These are phyloP conservation scores for Wasmannia auropunctata DNA, from an alignment of 1,140 invertebrate species.

Conservation along the genomic window DNA sequence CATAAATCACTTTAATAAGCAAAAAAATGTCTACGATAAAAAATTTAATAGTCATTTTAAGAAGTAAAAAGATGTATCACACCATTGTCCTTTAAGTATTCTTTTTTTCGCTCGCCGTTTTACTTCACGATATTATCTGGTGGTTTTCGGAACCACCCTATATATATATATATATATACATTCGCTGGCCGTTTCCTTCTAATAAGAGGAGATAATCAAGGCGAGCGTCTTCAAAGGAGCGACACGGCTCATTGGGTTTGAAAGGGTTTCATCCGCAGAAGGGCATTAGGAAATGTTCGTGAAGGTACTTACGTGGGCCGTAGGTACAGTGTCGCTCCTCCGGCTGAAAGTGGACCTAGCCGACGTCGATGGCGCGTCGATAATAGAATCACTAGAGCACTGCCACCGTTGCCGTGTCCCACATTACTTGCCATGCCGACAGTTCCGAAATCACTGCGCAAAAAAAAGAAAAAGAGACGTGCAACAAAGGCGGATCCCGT, in stretches of 20 bases:
- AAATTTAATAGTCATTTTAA: neutral
- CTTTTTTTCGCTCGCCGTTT: neutral
- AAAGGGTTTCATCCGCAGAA: neutral
- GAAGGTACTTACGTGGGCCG: slow-evolving; percentile 44
- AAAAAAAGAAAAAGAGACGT: slow-evolving; percentile 16
- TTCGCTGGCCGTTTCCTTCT: neutral
- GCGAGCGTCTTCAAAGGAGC: neutral
- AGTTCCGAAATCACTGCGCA: slow-evolving; percentile 62
- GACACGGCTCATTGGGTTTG: neutral
- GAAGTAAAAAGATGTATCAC: neutral
- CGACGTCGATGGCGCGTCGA: slow-evolving; percentile 59
- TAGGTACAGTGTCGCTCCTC: slow-evolving; percentile 50
- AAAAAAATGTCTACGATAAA: neutral
- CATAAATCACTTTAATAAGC: neutral
- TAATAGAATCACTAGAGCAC: slow-evolving; percentile 68
- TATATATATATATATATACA: too few relatives aligned
- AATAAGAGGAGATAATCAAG: neutral
- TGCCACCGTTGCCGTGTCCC: slow-evolving; percentile 46
- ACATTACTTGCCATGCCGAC: slow-evolving; percentile 67
- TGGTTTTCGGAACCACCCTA: neutral
- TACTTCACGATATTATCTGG: neutral
- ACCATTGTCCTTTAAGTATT: neutral
- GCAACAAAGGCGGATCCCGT: neutral
- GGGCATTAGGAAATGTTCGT: slow-evolving; percentile 2
- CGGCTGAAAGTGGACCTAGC: slow-evolving; percentile 30